Conservation (phyloP, 2,888 invertebrate genomes). For the Deilephila elpenor region DNA sequence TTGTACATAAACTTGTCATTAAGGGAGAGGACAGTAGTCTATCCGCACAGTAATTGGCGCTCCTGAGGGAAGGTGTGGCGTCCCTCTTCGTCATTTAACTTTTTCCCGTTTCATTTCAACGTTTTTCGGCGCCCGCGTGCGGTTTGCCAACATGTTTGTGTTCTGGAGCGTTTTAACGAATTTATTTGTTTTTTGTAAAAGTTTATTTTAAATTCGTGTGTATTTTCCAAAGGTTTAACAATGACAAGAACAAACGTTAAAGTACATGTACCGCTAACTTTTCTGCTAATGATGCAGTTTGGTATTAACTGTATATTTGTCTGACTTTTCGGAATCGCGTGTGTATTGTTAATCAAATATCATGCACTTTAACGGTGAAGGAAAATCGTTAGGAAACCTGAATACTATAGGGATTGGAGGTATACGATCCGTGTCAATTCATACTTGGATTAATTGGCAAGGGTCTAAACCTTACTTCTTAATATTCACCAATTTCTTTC, state of each 20-base stretch:
- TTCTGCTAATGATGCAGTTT: not conserved
- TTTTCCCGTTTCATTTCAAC: conserved; percentile 6
- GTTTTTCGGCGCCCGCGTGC: conserved; percentile 2
- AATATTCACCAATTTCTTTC: too few species aligned
- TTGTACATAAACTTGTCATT: not conserved
- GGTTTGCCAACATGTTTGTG: conserved; percentile 16
- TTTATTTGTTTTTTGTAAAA: conserved; percentile 14
- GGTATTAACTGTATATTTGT: not conserved
- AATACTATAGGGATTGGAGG: too few species aligned
- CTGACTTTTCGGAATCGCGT: not conserved
- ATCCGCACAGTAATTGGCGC: not conserved
- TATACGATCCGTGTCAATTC: too few species aligned
- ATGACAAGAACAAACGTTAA: not conserved
- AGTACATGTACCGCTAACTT: not conserved
- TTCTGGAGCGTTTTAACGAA: conserved; percentile 18
- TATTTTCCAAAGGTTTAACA: not conserved
- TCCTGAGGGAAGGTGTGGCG: not conserved
- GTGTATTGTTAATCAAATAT: too few species aligned
- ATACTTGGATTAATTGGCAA: too few species aligned
- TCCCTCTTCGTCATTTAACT: conserved; percentile 11
- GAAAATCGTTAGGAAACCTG: too few species aligned
- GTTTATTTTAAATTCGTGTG: conserved; percentile 8
- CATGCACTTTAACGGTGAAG: too few species aligned
- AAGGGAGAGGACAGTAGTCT: not conserved
- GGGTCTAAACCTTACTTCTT: too few species aligned